Base-by-base conservation (phyloP, 2,797 vertebrate genomes). In the Tinamus major region DNA sequence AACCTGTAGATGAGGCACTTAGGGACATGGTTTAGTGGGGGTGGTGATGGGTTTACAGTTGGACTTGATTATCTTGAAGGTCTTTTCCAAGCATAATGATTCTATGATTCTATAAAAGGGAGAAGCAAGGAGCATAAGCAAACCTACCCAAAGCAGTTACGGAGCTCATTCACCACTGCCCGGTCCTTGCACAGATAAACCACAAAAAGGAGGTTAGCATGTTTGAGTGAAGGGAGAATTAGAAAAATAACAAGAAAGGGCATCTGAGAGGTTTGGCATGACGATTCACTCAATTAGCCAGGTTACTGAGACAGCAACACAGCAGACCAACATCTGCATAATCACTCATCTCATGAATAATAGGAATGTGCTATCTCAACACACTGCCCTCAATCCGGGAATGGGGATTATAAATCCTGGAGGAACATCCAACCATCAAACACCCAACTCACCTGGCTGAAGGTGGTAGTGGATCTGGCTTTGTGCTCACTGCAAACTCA, bases 221-320 rank as follows among this genome's bases (percentile, higher is more conserved):
- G 0, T 5, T 42, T 4, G 2, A 59, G 77, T 9, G 27, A 74
- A 87, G 17, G 12, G 19, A n/a, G 7, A 11, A 5, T 27, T 8
- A 18, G 31, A 76, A 87, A 71, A 92, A 64, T 29, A 15, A 13
- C 48, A 56, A 13, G 10, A 39, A 29, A 80, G 24, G 48, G 13
- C 41, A 79, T 33, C 29, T 21, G 15, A 72, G 29, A 7, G 6
- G 41, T 35, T 64, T 42, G 16, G 19, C 59, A 84, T 4, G 33
- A 27, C 69, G 24, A 63, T 10, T 77, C 74, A 58, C 56, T 39
- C 3, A 0, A 7, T 58, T 31, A 79, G 59, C 44, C 41, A 20
- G 10, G 44, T 58, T 8, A 39, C 10, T 2, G 33, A 42, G 29
- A 44, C 13, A 29, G 4, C 0, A 0, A 16, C 3, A 0, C 0